Evolutionary conservation across 1,140 invertebrate genomes (phyloP).

Genomic region (Pseudomyrmex gracilis): DNA sequence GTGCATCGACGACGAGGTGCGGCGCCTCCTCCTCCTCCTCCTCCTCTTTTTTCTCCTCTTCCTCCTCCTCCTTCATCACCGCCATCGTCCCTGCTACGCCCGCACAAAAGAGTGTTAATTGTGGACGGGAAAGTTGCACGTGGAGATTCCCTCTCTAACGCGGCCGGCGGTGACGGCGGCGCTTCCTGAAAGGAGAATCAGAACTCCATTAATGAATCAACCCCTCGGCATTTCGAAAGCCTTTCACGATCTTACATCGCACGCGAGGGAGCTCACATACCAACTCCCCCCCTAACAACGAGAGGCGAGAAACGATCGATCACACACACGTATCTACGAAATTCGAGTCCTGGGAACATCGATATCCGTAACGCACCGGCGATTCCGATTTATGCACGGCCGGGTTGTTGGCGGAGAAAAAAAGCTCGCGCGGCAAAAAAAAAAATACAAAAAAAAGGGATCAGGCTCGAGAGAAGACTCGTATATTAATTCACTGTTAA

Average conservation of each 20-base stretch:
- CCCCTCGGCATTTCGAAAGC: slow-evolving; percentile 62
- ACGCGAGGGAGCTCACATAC: slow-evolving; percentile 66
- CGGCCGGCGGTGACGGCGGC: slow-evolving; percentile 1
- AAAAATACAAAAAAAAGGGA: slow-evolving; percentile 3
- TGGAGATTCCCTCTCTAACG: slow-evolving; percentile 50
- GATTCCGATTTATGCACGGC: background rate
- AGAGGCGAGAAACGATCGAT: slow-evolving; percentile 45
- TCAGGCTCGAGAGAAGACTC: background rate
- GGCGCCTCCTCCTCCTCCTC: too few relatives aligned
- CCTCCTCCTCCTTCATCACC: slow-evolving; percentile 6
- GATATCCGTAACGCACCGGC: slow-evolving; percentile 14
- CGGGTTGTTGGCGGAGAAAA: slow-evolving; percentile 9
- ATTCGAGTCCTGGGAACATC: slow-evolving; percentile 41
- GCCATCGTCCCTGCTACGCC: background rate
- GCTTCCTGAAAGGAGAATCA: slow-evolving; percentile 62
- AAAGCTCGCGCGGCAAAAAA: background rate
- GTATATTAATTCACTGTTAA: slow-evolving; percentile 22
- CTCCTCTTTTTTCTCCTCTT: too few relatives aligned
- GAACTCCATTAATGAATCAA: slow-evolving; percentile 78
- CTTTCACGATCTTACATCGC: slow-evolving; percentile 63
- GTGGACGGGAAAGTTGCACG: slow-evolving; percentile 64
- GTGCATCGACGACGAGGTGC: background rate
- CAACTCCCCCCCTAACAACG: background rate
- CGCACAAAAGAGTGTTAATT: slow-evolving; percentile 75
- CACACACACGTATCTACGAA: slow-evolving; percentile 41